A percentile compares a stretch with the other conserved stretches of the same genome.
Evolutionary conservation across 2,888 invertebrate genomes (phyloP).

Genomic region (Gari tellinella): DNA sequence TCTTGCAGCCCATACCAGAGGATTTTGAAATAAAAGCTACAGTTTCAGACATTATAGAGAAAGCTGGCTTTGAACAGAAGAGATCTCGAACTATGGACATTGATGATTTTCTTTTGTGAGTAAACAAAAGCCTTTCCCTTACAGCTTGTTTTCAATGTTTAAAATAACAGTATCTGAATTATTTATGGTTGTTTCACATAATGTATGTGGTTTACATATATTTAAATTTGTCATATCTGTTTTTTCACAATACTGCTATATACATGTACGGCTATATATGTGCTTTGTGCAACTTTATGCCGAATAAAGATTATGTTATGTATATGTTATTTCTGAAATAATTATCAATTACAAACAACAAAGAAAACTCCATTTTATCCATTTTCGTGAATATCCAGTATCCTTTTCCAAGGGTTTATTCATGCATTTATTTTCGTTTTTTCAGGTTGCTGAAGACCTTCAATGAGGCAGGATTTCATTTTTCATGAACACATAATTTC

Average conservation of each 20-base stretch:
- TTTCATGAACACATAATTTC: conserved; percentile 86
- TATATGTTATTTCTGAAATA: not conserved
- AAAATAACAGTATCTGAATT: no score
- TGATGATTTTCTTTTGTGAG: conserved; percentile 94
- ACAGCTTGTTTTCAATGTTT: no score
- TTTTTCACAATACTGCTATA: no score
- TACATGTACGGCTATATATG: no score
- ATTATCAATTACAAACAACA: no score
- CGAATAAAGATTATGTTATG: no score
- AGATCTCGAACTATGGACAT: conserved; percentile 97
- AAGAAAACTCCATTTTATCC: not conserved
- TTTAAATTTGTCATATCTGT: no score
- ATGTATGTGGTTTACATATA: no score
- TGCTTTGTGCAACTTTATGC: no score
- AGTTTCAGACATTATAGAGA: conserved; percentile 90
- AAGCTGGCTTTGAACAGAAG: conserved; percentile 89
- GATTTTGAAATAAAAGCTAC: conserved; percentile 93
- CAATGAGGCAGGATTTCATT: conserved; percentile 97
- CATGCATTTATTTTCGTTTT: conserved; percentile 70
- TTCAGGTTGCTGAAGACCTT: conserved; percentile 92
- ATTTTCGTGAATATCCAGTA: no score
- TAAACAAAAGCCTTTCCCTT: not conserved
- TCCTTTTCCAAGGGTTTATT: no score
- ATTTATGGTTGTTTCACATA: no score
- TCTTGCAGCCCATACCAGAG: conserved; percentile 88